Percentiles rank a stretch among this genome's conserved stretches.
Evolutionary conservation across 2,113 vertebrate genomes (phyloP).

Genomic region (Asarcornis scutulata): DNA sequence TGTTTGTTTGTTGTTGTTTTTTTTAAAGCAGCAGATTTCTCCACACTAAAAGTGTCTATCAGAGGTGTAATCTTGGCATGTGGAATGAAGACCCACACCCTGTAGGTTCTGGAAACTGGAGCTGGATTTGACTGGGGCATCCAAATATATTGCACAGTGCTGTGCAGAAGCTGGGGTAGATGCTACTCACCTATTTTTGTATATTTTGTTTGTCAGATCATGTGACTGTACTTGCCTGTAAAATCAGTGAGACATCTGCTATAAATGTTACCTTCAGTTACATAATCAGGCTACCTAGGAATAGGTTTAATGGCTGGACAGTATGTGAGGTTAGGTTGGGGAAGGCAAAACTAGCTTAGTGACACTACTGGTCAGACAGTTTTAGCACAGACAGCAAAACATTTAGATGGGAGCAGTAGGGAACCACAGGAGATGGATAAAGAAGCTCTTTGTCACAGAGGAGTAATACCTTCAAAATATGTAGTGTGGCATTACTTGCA

Average conservation of each 20-base stretch:
- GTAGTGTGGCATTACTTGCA: too few relatives aligned
- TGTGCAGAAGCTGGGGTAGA: neutral
- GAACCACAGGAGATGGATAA: rapidly evolving
- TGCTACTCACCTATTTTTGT: too few relatives aligned
- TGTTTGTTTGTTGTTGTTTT: too few relatives aligned
- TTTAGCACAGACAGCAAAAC: neutral
- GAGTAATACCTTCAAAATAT: neutral
- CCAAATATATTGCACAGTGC: too few relatives aligned
- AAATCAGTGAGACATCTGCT: neutral
- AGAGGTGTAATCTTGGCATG: neutral
- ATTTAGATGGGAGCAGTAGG: neutral
- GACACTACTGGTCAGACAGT: neutral
- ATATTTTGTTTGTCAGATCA: neutral
- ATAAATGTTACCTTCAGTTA: neutral
- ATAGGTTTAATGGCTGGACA: neutral
- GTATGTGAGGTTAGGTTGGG: neutral
- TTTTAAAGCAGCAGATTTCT: neutral
- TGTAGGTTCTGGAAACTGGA: neutral
- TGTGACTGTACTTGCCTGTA: neutral
- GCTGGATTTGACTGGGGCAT: neutral
- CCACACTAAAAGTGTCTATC: neutral
- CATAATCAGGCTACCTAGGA: neutral
- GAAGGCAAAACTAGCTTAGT: neutral
- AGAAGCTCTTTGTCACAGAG: neutral
- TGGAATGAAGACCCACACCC: rapidly evolving